Conservation (phyloP, 2,797 vertebrate species). For the Thalassophryne amazonica region DNA sequence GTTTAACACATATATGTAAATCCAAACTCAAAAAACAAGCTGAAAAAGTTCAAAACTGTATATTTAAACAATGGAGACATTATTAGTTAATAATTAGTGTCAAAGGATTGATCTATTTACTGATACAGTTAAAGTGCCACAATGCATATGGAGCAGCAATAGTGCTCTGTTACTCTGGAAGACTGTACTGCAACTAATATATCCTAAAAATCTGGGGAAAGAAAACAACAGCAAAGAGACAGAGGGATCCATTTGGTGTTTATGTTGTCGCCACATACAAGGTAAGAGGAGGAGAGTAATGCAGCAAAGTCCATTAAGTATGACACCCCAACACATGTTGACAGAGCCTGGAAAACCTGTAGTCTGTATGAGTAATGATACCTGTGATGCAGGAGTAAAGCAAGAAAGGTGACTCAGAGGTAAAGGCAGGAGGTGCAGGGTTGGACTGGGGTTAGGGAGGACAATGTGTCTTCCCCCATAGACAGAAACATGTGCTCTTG, state of each 20-base stretch:
- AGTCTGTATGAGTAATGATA: constrained; percentile 48
- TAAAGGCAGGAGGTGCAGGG: constrained; percentile 15
- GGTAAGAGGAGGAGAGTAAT: constrained; percentile 2
- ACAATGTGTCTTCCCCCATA: constrained; percentile 23
- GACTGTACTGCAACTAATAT: background rate
- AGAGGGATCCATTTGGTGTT: constrained; percentile 3
- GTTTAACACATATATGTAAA: too few relatives aligned
- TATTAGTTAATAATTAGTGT: too few relatives aligned
- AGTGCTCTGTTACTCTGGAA: too few relatives aligned
- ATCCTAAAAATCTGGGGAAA: background rate
- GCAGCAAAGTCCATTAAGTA: background rate
- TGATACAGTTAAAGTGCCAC: too few relatives aligned
- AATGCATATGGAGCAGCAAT: too few relatives aligned
- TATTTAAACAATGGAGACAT: too few relatives aligned
- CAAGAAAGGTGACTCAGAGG: constrained; percentile 38
- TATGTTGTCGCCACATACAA: constrained; percentile 9
- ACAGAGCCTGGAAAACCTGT: constrained; percentile 25
- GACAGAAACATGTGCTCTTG: constrained; percentile 14
- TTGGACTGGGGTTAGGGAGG: constrained; percentile 28
- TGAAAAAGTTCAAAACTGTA: too few relatives aligned
- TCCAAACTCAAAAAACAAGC: too few relatives aligned
- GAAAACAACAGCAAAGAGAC: constrained; percentile 2
- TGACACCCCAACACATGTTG: constrained; percentile 10
- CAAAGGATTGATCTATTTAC: too few relatives aligned
- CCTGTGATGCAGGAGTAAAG: constrained; percentile 29